Percentiles rank a stretch among this genome's conserved stretches.
phyloP scores from a whole-genome alignment of 92 coral and sea anemone species.

The Zoanthus sociatus region DNA sequence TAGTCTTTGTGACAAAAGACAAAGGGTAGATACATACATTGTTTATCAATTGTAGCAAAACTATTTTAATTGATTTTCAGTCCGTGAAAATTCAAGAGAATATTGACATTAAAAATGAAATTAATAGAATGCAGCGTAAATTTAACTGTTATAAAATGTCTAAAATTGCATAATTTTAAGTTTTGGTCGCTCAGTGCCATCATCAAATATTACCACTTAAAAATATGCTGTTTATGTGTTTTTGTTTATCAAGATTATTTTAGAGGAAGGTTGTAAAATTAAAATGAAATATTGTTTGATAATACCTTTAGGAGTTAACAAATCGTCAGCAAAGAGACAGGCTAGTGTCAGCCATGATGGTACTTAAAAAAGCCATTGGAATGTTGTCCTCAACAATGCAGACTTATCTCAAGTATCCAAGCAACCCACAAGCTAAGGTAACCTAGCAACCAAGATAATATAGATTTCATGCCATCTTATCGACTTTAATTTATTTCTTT shows the following conservation, averaged over 20 bases:
- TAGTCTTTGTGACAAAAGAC: slow-evolving; percentile 93
- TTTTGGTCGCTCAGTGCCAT: no score
- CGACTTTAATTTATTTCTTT: no score
- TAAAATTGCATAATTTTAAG: no score
- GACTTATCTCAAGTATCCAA: slow-evolving; percentile 75
- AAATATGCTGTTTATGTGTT: neutral
- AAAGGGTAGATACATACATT: slow-evolving; percentile 62
- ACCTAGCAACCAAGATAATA: neutral
- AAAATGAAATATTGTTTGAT: neutral
- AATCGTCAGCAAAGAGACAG: slow-evolving; percentile 82
- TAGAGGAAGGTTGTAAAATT: neutral
- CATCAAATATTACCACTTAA: no score
- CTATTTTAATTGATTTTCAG: no score
- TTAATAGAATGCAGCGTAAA: no score
- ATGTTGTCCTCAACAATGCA: slow-evolving; percentile 86
- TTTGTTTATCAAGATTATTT: neutral
- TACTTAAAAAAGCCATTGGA: slow-evolving; percentile 78
- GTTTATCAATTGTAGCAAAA: neutral
- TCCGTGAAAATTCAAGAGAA: no score
- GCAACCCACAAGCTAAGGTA: slow-evolving; percentile 83
- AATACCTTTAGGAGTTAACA: slow-evolving; percentile 77
- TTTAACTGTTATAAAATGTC: no score
- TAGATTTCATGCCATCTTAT: no score
- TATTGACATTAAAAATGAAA: no score
- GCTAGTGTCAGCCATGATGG: slow-evolving; percentile 86